Conservation (phyloP, 2,888 invertebrate genomes). For the Megalurothrips usitatus region DNA sequence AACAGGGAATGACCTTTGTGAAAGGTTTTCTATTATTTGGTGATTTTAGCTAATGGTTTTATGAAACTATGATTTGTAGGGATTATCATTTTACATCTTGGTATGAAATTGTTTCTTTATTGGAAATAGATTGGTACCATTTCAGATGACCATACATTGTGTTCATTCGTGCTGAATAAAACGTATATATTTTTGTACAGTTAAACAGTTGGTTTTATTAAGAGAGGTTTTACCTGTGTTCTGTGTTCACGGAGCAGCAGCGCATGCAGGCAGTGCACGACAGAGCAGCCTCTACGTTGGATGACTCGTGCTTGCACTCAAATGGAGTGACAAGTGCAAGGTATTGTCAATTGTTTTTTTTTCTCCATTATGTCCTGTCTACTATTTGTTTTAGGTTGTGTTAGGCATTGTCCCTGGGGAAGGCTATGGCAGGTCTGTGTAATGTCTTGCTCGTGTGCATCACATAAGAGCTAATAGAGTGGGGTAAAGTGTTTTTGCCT, state of each 20-base stretch:
- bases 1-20: slow-evolving; percentile 8
- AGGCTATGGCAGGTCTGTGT: not conserved
- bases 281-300: slow-evolving; percentile 49
- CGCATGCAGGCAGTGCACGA: slow-evolving; percentile 45
- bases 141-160: slow-evolving; percentile 25
- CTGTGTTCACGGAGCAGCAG: slow-evolving; percentile 53
- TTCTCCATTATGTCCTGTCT: not conserved
- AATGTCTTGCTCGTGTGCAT: not conserved
- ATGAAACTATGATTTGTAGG: slow-evolving; percentile 8
- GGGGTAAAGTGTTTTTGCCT: not conserved
- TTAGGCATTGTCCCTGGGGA: not conserved
- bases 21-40: slow-evolving; percentile 3
- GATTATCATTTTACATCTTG: slow-evolving; percentile 27
- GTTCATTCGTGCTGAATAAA: slow-evolving; percentile 28
- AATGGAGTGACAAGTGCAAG: slow-evolving; percentile 75
- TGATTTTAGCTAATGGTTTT: slow-evolving; percentile 25
- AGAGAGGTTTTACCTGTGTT: slow-evolving; percentile 40
- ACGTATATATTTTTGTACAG: slow-evolving; percentile 27
- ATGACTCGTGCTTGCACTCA: slow-evolving; percentile 70
- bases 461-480: not conserved
- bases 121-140: slow-evolving; percentile 28
- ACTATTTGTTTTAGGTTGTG: not conserved
- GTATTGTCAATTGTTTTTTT: slow-evolving; percentile 54
- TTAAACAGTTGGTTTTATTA: slow-evolving; percentile 35
- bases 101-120: slow-evolving; percentile 27